Conservation (phyloP, 2,888 invertebrate genomes). For the Dysmachus trigonus region DNA sequence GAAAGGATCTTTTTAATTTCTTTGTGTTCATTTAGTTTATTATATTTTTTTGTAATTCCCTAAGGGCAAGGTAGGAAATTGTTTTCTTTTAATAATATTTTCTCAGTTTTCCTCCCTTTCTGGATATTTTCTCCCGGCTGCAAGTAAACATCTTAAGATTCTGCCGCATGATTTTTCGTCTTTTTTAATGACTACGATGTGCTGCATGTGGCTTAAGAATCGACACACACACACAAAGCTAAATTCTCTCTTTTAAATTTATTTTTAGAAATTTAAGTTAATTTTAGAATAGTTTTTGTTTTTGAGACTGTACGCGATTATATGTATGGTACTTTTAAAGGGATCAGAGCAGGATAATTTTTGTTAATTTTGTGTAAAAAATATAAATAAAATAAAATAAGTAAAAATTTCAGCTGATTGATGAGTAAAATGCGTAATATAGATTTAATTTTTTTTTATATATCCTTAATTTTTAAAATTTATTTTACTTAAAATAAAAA, state of each 20-base stretch:
- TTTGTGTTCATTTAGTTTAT: not conserved
- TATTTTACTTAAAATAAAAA: no score
- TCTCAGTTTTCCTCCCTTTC: not conserved
- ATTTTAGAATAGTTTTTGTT: not conserved
- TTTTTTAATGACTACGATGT: no score
- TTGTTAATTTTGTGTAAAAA: no score
- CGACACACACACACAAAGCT: not conserved
- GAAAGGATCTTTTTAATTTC: not conserved
- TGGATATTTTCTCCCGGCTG: not conserved
- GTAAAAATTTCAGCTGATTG: no score
- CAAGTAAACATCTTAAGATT: not conserved
- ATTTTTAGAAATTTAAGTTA: not conserved
- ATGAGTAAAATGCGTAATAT: no score
- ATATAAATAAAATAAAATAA: no score
- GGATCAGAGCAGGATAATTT: no score
- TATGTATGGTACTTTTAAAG: not conserved
- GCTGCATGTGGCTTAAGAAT: no score
- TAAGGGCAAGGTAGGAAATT: not conserved
- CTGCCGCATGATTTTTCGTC: not conserved
- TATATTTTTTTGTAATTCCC: not conserved
- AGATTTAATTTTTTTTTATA: no score
- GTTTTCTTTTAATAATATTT: no score
- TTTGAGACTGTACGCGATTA: no score
- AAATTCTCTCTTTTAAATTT: not conserved
- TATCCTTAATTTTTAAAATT: no score